Conservation (phyloP, 2,888 invertebrate species). For the Teinopalpus imperialis region DNA sequence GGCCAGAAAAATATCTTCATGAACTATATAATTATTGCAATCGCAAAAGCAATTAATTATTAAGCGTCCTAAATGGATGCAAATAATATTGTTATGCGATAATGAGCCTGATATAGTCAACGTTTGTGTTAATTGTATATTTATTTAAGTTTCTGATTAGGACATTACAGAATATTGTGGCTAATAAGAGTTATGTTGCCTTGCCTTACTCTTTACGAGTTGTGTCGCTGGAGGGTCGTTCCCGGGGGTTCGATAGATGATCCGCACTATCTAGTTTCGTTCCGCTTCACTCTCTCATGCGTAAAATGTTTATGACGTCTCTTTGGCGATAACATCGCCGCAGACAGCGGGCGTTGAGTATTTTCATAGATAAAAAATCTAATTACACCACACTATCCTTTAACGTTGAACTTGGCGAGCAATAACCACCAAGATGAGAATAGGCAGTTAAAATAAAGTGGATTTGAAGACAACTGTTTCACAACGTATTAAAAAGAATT, state of each 20-base stretch:
- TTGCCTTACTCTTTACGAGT: too few relatives aligned
- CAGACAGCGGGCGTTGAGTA: constrained; percentile 9
- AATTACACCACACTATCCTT: constrained; percentile 13
- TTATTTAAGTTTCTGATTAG: too few relatives aligned
- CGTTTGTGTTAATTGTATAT: too few relatives aligned
- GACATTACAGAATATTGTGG: too few relatives aligned
- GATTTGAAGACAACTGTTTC: constrained; percentile 3
- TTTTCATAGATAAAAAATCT: constrained; percentile 21
- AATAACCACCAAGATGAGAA: constrained; percentile 8
- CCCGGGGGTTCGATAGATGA: constrained; percentile 9
- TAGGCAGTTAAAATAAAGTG: constrained; percentile 14
- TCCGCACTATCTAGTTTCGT: constrained; percentile 18
- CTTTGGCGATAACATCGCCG: constrained; percentile 20
- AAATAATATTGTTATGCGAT: too few relatives aligned
- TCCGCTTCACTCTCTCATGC: constrained; percentile 18
- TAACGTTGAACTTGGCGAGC: constrained; percentile 9
- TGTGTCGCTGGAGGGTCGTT: too few relatives aligned
- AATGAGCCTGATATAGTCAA: too few relatives aligned
- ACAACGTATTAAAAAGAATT: constrained; percentile 14
- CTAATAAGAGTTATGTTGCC: too few relatives aligned
- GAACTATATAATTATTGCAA: too few relatives aligned
- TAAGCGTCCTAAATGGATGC: too few relatives aligned
- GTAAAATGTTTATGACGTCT: constrained; percentile 23
- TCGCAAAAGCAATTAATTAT: too few relatives aligned
- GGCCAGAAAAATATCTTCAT: too few relatives aligned